A percentile compares a stretch with the other conserved stretches of the same genome.
Evolutionary conservation across 2,113 vertebrate species (phyloP).

Genomic region (Urocitellus parryii): DNA sequence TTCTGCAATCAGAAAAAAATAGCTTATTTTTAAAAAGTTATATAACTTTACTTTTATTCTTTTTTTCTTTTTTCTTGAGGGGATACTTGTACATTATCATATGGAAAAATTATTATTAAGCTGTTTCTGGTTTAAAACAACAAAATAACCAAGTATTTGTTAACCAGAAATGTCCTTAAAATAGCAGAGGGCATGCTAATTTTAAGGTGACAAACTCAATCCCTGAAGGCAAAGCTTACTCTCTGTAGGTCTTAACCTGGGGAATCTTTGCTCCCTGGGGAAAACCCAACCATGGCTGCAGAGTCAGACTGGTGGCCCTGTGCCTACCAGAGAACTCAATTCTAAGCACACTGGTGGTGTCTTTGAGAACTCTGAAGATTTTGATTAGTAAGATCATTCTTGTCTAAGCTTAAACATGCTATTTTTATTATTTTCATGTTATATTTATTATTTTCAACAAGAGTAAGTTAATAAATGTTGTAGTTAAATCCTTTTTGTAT

Average conservation of each 20-base stretch:
- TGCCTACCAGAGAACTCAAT: background rate
- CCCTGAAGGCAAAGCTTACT: background rate
- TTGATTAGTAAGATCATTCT: background rate
- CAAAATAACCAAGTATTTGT: background rate
- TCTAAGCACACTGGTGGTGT: background rate
- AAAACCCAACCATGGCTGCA: background rate
- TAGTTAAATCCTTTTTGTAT: background rate
- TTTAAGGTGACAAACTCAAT: background rate
- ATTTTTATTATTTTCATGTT: background rate
- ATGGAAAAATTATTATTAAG: background rate
- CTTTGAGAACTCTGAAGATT: background rate
- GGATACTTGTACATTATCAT: background rate
- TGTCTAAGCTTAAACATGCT: background rate
- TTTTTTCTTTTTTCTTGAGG: slow-evolving; percentile 17
- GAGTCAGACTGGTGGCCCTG: fast-evolving
- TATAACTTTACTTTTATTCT: background rate
- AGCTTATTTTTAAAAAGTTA: background rate
- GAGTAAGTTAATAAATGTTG: background rate
- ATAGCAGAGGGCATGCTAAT: background rate
- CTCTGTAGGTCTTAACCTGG: too few relatives aligned
- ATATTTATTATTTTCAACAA: background rate
- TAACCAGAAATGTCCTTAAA: background rate
- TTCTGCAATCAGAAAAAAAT: background rate
- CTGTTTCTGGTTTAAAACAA: background rate
- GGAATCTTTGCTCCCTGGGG: background rate